Base-by-base conservation (phyloP, 2,113 vertebrate species). In the Toxostoma redivivum region DNA sequence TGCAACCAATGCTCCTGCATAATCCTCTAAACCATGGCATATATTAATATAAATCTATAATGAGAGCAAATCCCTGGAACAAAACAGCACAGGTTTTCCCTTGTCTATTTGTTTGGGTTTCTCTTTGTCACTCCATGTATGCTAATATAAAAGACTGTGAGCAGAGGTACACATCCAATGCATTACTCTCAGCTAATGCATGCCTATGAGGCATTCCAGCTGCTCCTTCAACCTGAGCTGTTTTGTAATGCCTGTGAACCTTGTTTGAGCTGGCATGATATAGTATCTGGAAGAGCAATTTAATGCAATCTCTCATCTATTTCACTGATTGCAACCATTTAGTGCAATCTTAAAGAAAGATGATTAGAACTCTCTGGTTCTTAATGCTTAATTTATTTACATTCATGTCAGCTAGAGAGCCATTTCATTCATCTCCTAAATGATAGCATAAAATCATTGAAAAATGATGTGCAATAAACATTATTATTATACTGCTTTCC, bases 351-450 rank as follows among this genome's bases (percentile, higher is more conserved):
- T 97, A 97, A 97, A 98, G 97, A 97, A 97, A 95, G 97, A 98
- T 98, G 97, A 98, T 98, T 98, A 97, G 97, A 95, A 97, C 95
- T 97, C 88, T 58, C 97, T 93, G 95, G 81, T 97, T 98, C 96
- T 98, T 98, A 98, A 98, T 97, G 97, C 97, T 97, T 98, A 98
- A 98, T 98, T 98, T 98, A 98, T 98, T 98, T 98, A 98, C 97
- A 98, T 97, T 97, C 97, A 95, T 96, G 97, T 97, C 97, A 97
- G 96, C 96, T 95, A 97, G 93, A 90, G 92, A 96, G 92, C 93
- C 89, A 91, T 98, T 97, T 98, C 96, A 97, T 97, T 98, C 97
- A 96, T 97, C 95, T 97, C 91, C 92, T 96, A 97, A 97, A 97
- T 84, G 97, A 97, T 96, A 97, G 93, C 96, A 97, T 96, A 96